Base-by-base conservation (phyloP, 2,797 vertebrate species). In the Prionace glauca region DNA sequence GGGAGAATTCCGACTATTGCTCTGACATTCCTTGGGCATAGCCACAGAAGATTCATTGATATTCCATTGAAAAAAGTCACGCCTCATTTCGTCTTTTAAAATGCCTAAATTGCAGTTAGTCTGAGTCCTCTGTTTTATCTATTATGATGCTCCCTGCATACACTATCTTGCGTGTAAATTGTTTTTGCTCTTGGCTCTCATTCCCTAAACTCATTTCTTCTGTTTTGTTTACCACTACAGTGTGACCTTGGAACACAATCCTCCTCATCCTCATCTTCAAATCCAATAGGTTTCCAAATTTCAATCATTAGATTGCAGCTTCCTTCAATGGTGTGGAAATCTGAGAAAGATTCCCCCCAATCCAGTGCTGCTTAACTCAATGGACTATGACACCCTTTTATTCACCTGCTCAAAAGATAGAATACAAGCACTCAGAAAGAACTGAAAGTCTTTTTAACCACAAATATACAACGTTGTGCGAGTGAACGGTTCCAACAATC, bases 181-280 rank as follows among this genome's bases (percentile, higher is more conserved):
- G 79, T 90, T 62, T 32, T n/a, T 32, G 7, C 84, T 87, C 45
- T 56, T 56, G 45, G 29, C 56, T 18, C 12, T 20, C 32, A 7
- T 7, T 10, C 14, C 16, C 88, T 65, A 18, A 91, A n/a, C 88
- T 91, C 60, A 91, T n/a, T 20, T 36, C 32, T 36, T 18, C 32
- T 90, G 16, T n/a, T 65, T 91, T 36, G 60, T 91, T 65, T 65
- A 65, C 65, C 36, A 20, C 88, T 18, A n/a, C 56, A 65, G 12
- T 18, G 60, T 91, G 88, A 92, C 90, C 90, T 60, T 36, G 18
- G 88, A 91, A 91, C n/a, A 36, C 20, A 90, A 62, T 90, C 60
- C 50, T 88, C 86, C 86, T 56, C 29, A 11, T 36, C 16, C 67
- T 92, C 18, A 41, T 36, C 90, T 41, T 36, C 8, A 9, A 92